Evolutionary conservation across 2,888 invertebrate species (phyloP).

Genomic region (Cephus pygmeus): DNA sequence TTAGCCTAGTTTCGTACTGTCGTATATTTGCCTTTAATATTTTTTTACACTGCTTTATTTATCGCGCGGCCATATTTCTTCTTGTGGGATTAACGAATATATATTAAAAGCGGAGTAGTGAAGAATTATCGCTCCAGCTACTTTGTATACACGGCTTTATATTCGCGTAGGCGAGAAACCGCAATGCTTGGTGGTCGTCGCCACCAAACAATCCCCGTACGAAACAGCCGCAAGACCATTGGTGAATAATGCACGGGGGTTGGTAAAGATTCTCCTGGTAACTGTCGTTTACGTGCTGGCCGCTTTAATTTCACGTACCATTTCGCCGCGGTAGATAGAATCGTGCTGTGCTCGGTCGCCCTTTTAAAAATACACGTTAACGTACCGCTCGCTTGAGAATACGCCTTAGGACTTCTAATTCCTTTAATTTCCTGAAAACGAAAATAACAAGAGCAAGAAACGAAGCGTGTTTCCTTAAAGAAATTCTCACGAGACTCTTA

Average conservation of each 20-base stretch:
- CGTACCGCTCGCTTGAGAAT: neutral
- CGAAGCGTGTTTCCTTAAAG: neutral
- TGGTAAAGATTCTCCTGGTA: neutral
- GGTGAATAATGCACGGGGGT: neutral
- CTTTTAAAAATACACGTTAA: neutral
- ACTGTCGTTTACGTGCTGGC: neutral
- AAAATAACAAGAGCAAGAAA: neutral
- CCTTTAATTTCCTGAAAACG: neutral
- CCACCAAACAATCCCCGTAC: neutral
- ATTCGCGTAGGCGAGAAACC: neutral
- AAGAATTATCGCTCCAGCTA: neutral
- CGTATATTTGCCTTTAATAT: neutral
- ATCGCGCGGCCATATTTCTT: neutral
- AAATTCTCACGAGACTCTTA: neutral
- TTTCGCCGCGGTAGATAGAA: neutral
- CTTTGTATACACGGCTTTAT: neutral
- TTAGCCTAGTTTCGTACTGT: neutral
- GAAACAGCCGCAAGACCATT: neutral
- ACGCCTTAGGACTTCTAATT: neutral
- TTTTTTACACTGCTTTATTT: neutral
- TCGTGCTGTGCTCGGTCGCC: neutral
- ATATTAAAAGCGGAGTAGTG: neutral
- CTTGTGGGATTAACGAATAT: neutral
- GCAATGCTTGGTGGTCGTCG: neutral
- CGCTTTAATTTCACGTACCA: slow-evolving; percentile 4